Evolutionary conservation across 2,797 vertebrate genomes (phyloP).

Genomic region (Chelmon rostratus): DNA sequence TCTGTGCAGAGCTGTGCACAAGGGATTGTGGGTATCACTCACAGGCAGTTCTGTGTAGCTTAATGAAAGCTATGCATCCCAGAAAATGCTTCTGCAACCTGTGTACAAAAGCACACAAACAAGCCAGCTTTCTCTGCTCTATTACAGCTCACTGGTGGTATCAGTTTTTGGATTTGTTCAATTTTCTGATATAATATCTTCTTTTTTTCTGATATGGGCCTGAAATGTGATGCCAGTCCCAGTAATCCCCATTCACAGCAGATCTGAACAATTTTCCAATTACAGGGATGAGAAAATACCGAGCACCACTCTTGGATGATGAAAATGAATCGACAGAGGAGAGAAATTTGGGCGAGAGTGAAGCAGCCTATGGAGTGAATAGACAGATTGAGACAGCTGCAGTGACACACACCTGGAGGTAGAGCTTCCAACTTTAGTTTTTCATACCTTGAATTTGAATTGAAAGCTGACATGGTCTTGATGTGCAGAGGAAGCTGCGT

Average conservation of each 20-base stretch:
- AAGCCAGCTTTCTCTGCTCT: conserved; percentile 16
- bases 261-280: conserved; percentile 58
- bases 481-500: neutral
- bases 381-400: conserved; percentile 17
- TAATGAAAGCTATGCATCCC: conserved; percentile 11
- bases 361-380: conserved; percentile 14
- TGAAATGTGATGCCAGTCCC: conserved; percentile 38
- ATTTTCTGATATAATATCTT: conserved; percentile 41
- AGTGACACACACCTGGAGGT: conserved; percentile 31
- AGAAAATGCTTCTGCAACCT: neutral
- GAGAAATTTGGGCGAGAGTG: conserved; percentile 31
- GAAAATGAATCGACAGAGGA: conserved; percentile 38
- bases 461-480: conserved; percentile 24
- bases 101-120: conserved; percentile 8
- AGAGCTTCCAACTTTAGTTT: neutral
- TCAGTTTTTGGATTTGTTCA: conserved; percentile 33
- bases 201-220: conserved; percentile 16
- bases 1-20: conserved; percentile 22
- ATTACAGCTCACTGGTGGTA: conserved; percentile 1
- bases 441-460: conserved; percentile 34
- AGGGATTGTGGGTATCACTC: conserved; percentile 29
- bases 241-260: conserved; percentile 51
- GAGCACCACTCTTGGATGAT: conserved; percentile 35
- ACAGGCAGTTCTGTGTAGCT: neutral
- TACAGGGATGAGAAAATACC: conserved; percentile 49